phyloP scores from a whole-genome alignment of 2,888 invertebrate species.

The Neocrepidodera transversa region DNA sequence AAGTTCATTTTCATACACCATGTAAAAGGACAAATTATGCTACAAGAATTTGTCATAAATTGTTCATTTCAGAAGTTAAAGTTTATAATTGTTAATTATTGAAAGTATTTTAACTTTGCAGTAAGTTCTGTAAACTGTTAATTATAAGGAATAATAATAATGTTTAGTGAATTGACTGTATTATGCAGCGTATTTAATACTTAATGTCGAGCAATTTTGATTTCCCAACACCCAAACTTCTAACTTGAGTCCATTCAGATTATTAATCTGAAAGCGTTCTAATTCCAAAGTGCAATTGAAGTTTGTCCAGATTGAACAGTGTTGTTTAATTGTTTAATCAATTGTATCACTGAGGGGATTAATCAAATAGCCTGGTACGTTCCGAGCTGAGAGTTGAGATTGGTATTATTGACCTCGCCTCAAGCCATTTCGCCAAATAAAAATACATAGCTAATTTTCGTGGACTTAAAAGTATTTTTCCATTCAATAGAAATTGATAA shows the following conservation, averaged over 20 bases:
- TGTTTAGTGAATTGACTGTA: conserved; percentile 18
- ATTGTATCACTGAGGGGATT: conserved; percentile 20
- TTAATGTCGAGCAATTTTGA: conserved; percentile 32
- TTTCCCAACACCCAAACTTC: conserved; percentile 27
- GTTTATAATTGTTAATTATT: no score
- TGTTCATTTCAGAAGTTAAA: no score
- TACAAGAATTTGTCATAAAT: no score
- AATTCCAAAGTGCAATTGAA: conserved; percentile 31
- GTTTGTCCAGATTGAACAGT: conserved; percentile 31
- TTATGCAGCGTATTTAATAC: conserved; percentile 33
- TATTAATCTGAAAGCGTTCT: conserved; percentile 20
- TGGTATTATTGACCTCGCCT: conserved; percentile 4
- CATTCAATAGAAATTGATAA: no score
- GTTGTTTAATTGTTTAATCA: conserved; percentile 32
- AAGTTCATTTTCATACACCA: no score
- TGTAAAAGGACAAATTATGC: no score
- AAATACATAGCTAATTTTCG: no score
- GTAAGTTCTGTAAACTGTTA: conserved; percentile 7
- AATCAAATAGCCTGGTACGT: conserved; percentile 23
- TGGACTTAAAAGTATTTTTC: no score
- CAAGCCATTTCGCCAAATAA: conserved; percentile 6
- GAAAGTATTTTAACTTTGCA: conserved; percentile 1
- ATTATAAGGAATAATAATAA: conserved; percentile 14
- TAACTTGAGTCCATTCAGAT: conserved; percentile 25
- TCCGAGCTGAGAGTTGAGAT: conserved; percentile 10